Evolutionary conservation across 1,140 invertebrate species (phyloP).

Genomic region (Diabrotica virgifera): DNA sequence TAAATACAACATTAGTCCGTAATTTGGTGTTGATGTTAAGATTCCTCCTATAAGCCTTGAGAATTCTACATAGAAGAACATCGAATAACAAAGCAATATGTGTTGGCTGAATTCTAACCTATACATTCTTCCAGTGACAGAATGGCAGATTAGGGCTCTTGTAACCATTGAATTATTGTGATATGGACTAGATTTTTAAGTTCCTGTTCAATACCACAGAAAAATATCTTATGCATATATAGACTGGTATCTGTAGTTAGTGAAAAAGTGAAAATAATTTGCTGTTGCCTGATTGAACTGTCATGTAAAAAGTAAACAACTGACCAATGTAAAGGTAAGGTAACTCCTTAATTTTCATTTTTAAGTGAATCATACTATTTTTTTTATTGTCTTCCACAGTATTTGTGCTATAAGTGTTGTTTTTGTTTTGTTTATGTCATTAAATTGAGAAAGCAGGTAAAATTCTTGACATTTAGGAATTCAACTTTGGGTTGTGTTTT

Average conservation of each 20-base stretch:
- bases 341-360: no score
- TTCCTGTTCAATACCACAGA: neutral
- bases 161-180: neutral
- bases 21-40: neutral
- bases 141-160: neutral
- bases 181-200: neutral
- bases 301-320: constrained; percentile 2
- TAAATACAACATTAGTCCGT: neutral
- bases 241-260: neutral
- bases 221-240: neutral
- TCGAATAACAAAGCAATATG: constrained; percentile 2
- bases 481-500: no score
- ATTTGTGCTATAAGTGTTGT: no score
- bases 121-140: neutral
- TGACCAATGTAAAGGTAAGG: neutral
- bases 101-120: neutral
- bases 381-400: no score
- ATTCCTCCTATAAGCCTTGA: neutral
- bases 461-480: no score
- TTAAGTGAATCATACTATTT: no score
- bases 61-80: constrained; percentile 1
- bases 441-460: no score
- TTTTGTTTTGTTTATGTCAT: no score
- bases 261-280: neutral
- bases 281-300: neutral